Base-by-base conservation (phyloP, 2,888 invertebrate genomes). In the Agrochola lota region DNA sequence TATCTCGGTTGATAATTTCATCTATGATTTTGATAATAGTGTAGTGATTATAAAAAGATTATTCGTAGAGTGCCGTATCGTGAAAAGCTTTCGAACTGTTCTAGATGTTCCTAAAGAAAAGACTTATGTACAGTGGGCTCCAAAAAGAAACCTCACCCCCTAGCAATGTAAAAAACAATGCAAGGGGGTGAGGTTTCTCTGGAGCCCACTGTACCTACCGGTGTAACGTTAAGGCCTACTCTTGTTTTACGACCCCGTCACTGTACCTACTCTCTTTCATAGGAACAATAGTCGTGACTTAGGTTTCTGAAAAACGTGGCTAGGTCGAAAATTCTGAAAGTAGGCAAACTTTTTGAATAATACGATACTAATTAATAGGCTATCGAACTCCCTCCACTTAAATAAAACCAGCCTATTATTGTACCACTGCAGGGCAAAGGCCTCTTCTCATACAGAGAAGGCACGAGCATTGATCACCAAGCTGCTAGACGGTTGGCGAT, bases 241-340 rank as follows among this genome's bases (percentile, higher is more conserved):
- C 40, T 59, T 59, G 17, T 66, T 49, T 64, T 55, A 68, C 69
- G n/a, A 20, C 17, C 5, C 35, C 30, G 17, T 49, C 64, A 6
- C 9, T 52, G 57, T 78, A 1, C 26, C n/a, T 11, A 20, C 59
- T 68, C 9, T 35, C 55, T 63, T 76, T 66, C 70, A 64, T 49
- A 20, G 1, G 7, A 59, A 66, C 40, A 78, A 78, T 52, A 35
- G 69, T 23, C 30, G 15, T 30, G 49, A 68, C 43, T 64, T 11
- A 35, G 26, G 40, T 46, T 70, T 59, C 43, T 30, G 15, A 43
- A 52, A 66, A 46, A 46, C 57, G 49, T 9, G 64, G 15, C 20
- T 46, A 20, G n/a, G 46, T 67, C 15, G 3, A 49, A 3, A 40
- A 26, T 15, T 4, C 63, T 30, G 23, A 52, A n/a, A 43, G 3